Evolutionary conservation across 2,113 vertebrate species (phyloP), one percentile per base, ranked within the genome.

Genomic region (Nyctereutes procyonoides): DNA sequence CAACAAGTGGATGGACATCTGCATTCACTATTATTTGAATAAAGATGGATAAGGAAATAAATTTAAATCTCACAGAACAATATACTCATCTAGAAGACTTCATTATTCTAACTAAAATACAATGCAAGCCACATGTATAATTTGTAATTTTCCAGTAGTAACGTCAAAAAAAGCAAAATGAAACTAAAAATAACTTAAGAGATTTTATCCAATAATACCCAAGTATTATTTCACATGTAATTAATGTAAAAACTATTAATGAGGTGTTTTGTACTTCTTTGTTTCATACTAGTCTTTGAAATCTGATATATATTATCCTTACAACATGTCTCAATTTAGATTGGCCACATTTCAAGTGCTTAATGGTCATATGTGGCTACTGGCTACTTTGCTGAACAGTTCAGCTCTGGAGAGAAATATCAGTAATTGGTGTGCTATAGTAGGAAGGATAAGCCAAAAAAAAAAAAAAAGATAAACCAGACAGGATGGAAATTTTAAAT

Each of bases 401-500:
- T 2, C 8, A 38, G 16, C 69, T 87, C 24, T 65, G 19, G 30
- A 93, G 53, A 81, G 26, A 88, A 77, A 8, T 88, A 67, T 67
- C 35, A 69, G 69, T 88, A 73, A 83, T 13, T 53, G 67, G 38
- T 60, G 63, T 95, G 77, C 97, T 98, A 76, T 96, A 96, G 97
- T 77, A 95, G 81, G 98, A 97, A 97, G 83, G 98, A 96, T 92
- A 98, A 89, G 94, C 97, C 98, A 43, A 43, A 43, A 43, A 43
- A 43, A 43, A 43, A 43, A 43, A 7, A 4, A 38, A 38, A 4
- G 38, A 38, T 38, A 38, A 38, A 38, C 43, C 43, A 43, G 98
- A 97, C 97, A 98, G 98, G 96, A 92, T 97, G 96, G 94, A 98
- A 97, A 98, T 95, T 63, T 90, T 17, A 51, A 96, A 76, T 97